phyloP scores from a whole-genome alignment of 2,888 invertebrate species.

The Ennomos quercinarius region DNA sequence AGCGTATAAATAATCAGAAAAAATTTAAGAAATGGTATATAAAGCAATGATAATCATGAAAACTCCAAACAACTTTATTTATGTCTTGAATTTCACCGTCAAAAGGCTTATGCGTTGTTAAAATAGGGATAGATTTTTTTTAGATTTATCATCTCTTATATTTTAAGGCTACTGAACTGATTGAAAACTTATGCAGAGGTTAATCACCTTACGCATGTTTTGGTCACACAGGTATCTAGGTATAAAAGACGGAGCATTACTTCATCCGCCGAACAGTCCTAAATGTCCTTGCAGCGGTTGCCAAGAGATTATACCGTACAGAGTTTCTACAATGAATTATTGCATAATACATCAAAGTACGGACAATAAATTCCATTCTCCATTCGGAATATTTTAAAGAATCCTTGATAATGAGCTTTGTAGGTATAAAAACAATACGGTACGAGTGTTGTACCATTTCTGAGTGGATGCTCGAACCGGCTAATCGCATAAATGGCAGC shows the following conservation, averaged over 20 bases:
- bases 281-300: constrained; percentile 13
- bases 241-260: constrained; percentile 15
- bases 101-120: too few species aligned
- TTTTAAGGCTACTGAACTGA: too few species aligned
- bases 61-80: too few species aligned
- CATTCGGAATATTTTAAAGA: constrained; percentile 1
- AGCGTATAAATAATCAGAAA: too few species aligned
- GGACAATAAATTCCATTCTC: constrained; percentile 5
- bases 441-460: constrained; percentile 20
- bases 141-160: too few species aligned
- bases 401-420: constrained; percentile 15
- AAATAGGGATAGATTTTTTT: too few species aligned
- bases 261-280: neutral
- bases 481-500: constrained; percentile 39
- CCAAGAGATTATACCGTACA: constrained; percentile 12
- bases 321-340: constrained; percentile 9
- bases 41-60: too few species aligned
- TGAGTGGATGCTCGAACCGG: constrained; percentile 14
- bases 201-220: too few species aligned
- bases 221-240: neutral
- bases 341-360: constrained; percentile 7
- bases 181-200: too few species aligned
- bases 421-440: constrained; percentile 29
- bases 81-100: too few species aligned
- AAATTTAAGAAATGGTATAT: too few species aligned